Percentiles rank a stretch among this genome's conserved stretches.
Conservation (phyloP, 1,140 invertebrate genomes). For the Zaprionus ghesquierei region DNA sequence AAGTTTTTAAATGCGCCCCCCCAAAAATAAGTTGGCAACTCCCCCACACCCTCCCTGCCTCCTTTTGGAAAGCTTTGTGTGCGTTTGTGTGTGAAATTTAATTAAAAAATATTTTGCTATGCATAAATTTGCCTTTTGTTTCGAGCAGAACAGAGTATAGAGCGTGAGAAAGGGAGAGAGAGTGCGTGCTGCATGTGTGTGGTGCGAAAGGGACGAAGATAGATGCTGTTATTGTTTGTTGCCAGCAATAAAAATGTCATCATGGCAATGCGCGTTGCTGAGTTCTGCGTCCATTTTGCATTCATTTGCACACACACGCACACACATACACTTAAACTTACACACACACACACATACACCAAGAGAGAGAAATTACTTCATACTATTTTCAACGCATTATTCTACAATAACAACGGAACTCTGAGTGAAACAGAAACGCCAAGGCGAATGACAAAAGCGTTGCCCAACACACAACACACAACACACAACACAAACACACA, state of each 20-base stretch:
- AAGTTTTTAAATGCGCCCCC: slow-evolving; percentile 14
- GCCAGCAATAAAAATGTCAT: slow-evolving; percentile 75
- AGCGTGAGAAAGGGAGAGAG: neutral
- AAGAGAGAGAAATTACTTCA: slow-evolving; percentile 35
- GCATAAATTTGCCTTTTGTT: slow-evolving; percentile 78
- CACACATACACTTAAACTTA: slow-evolving; percentile 2
- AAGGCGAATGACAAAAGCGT: slow-evolving; percentile 29
- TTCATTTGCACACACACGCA: slow-evolving; percentile 14
- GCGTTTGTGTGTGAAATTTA: slow-evolving; percentile 72
- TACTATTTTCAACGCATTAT: slow-evolving; percentile 53
- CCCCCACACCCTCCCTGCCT: neutral
- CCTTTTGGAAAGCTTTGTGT: slow-evolving; percentile 14
- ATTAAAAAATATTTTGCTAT: slow-evolving; percentile 77
- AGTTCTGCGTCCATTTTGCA: slow-evolving; percentile 47
- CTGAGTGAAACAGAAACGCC: slow-evolving; percentile 13
- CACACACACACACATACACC: no score
- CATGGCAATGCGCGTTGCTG: slow-evolving; percentile 26
- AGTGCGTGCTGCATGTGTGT: slow-evolving; percentile 5
- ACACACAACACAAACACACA: slow-evolving; percentile 14
- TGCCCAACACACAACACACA: slow-evolving; percentile 1
- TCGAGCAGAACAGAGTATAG: neutral
- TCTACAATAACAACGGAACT: slow-evolving; percentile 53
- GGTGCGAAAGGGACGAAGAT: neutral
- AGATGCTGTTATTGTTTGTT: slow-evolving; percentile 42
- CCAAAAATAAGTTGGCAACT: slow-evolving; percentile 17